phyloP scores from a whole-genome alignment of 2,888 invertebrate genomes.

The Adelphocoris suturalis region DNA sequence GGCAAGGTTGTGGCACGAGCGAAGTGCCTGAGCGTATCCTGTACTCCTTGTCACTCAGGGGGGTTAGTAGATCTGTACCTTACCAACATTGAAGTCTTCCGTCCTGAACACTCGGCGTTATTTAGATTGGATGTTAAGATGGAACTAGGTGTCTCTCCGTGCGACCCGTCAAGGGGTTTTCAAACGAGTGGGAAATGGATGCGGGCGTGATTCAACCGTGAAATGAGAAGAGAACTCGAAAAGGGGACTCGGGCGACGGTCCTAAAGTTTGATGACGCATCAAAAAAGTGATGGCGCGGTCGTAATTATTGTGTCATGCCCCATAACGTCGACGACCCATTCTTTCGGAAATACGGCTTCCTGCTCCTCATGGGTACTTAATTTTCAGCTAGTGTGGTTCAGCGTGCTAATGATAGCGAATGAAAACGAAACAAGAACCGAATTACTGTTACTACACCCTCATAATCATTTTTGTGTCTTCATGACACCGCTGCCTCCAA shows the following conservation, averaged over 20 bases:
- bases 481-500: no score
- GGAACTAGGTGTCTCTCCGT: not conserved
- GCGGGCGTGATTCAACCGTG: slow-evolving; percentile 58
- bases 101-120: not conserved
- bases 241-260: slow-evolving; percentile 32
- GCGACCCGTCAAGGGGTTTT: slow-evolving; percentile 27
- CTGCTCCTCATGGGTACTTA: not conserved
- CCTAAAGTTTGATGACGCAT: slow-evolving; percentile 65
- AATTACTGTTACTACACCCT: not conserved
- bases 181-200: slow-evolving; percentile 32
- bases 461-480: no score
- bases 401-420: not conserved
- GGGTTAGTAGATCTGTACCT: no score
- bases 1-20: no score
- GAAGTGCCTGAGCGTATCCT: no score
- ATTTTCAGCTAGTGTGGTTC: slow-evolving; percentile 26
- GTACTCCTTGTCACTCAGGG: no score
- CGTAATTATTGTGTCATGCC: slow-evolving; percentile 59
- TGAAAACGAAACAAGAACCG: slow-evolving; percentile 7
- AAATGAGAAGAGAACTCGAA: slow-evolving; percentile 58
- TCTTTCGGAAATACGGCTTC: not conserved
- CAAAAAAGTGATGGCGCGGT: slow-evolving; percentile 55
- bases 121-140: slow-evolving; percentile 37
- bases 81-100: not conserved
- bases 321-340: slow-evolving; percentile 25